A percentile compares a stretch with the other conserved stretches of the same genome.
Conservation (phyloP, 2,797 vertebrate species). For the Phrynocephalus forsythii region DNA sequence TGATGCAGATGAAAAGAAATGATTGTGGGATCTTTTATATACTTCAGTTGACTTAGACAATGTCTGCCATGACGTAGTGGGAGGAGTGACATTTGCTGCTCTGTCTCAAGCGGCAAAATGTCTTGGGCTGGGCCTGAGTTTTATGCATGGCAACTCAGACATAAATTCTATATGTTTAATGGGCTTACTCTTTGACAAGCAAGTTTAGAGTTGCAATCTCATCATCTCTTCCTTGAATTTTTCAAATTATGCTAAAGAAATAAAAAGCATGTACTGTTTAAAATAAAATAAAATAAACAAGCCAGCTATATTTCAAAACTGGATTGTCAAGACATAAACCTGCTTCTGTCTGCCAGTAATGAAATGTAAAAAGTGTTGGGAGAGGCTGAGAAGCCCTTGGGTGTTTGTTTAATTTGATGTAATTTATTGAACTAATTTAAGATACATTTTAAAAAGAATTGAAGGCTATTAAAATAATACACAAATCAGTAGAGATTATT, state of each 20-base stretch:
- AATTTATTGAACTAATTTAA: constrained; percentile 3
- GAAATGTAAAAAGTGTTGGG: background rate
- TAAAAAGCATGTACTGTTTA: background rate
- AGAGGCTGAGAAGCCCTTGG: background rate
- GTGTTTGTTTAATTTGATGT: background rate
- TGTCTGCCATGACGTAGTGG: too few relatives aligned
- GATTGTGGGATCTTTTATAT: too few relatives aligned
- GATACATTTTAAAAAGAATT: background rate
- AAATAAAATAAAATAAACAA: background rate
- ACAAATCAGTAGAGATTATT: background rate
- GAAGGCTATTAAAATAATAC: background rate
- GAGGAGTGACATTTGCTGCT: too few relatives aligned
- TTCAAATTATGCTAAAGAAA: background rate
- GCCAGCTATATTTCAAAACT: background rate
- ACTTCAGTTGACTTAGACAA: too few relatives aligned
- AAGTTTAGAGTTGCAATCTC: background rate
- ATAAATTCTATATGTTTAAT: background rate
- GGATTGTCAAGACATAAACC: background rate
- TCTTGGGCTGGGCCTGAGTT: too few relatives aligned
- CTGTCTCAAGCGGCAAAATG: too few relatives aligned
- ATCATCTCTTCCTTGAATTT: background rate
- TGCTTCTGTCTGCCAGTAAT: background rate
- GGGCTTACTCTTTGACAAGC: background rate
- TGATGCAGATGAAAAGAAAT: too few relatives aligned
- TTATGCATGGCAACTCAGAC: too few relatives aligned